Evolutionary conservation across 2,113 vertebrate genomes (phyloP).

Genomic region (Lampris incognitus): DNA sequence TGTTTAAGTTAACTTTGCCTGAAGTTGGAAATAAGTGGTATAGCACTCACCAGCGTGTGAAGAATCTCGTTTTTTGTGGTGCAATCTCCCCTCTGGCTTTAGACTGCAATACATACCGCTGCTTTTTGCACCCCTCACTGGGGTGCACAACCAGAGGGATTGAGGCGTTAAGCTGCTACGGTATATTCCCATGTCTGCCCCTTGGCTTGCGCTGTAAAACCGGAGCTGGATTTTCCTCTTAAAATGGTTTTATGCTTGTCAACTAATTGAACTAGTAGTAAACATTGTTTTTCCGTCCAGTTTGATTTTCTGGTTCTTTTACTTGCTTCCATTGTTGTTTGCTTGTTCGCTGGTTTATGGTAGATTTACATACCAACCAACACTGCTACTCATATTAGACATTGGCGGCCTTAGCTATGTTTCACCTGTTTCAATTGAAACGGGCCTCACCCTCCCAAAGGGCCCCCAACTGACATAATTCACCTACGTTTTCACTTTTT

Average conservation of each 20-base stretch:
- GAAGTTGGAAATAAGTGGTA: background rate
- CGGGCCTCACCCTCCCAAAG: too few relatives aligned
- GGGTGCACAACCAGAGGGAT: background rate
- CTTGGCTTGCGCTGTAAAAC: background rate
- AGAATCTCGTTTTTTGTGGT: background rate
- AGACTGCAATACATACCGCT: background rate
- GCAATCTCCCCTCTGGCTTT: background rate
- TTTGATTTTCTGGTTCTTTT: conserved; percentile 2
- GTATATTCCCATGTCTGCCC: background rate
- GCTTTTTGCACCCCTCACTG: background rate
- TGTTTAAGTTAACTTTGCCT: background rate
- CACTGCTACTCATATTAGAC: too few relatives aligned
- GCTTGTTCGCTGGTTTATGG: too few relatives aligned
- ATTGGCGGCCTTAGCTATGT: too few relatives aligned
- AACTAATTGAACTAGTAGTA: background rate
- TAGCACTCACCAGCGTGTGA: background rate
- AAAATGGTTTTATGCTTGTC: background rate
- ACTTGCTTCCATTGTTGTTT: too few relatives aligned
- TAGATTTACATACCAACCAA: too few relatives aligned
- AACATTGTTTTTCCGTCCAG: background rate
- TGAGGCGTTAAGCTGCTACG: background rate
- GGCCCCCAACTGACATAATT: too few relatives aligned
- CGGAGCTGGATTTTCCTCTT: background rate
- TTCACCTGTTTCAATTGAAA: too few relatives aligned
- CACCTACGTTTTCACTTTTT: too few relatives aligned